Conservation (phyloP, 2,888 invertebrate genomes). For the Diloba caeruleocephala region DNA sequence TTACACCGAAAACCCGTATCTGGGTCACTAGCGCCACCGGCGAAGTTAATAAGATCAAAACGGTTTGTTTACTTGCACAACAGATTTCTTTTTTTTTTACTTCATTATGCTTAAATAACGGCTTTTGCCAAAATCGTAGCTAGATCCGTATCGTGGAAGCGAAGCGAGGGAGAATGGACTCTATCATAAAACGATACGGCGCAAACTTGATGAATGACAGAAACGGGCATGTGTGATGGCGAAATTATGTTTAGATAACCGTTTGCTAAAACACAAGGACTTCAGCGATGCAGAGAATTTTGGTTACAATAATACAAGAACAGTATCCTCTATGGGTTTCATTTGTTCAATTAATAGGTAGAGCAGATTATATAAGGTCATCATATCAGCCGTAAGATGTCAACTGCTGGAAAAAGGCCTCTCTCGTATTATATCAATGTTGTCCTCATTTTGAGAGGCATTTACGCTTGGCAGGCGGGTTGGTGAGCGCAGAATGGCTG, state of each 20-base stretch:
- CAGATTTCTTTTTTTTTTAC: constrained; percentile 51
- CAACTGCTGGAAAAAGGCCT: too few relatives aligned
- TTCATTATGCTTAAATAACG: constrained; percentile 48
- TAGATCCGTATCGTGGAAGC: background rate
- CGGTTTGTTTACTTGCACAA: constrained; percentile 68
- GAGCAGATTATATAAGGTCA: too few relatives aligned
- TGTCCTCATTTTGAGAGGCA: too few relatives aligned
- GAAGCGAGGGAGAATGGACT: constrained; percentile 14
- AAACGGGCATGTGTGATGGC: constrained; percentile 6
- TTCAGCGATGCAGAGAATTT: too few relatives aligned
- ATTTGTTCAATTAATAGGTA: too few relatives aligned
- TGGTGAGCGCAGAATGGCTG: too few relatives aligned
- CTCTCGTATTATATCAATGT: too few relatives aligned
- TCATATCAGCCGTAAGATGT: too few relatives aligned
- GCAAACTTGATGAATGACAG: constrained; percentile 4
- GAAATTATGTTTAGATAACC: constrained; percentile 19
- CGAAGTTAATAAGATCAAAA: constrained; percentile 61
- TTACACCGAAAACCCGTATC: constrained; percentile 57
- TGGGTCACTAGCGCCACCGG: constrained; percentile 59
- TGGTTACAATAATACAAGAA: too few relatives aligned
- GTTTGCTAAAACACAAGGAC: constrained; percentile 6
- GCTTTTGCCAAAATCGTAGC: constrained; percentile 37
- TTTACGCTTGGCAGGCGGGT: too few relatives aligned
- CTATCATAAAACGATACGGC: background rate
- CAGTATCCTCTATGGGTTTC: too few relatives aligned